Percentiles rank a stretch among this genome's conserved stretches.
Conservation (phyloP, 2,797 vertebrate species). For the Gadopsis marmoratus region DNA sequence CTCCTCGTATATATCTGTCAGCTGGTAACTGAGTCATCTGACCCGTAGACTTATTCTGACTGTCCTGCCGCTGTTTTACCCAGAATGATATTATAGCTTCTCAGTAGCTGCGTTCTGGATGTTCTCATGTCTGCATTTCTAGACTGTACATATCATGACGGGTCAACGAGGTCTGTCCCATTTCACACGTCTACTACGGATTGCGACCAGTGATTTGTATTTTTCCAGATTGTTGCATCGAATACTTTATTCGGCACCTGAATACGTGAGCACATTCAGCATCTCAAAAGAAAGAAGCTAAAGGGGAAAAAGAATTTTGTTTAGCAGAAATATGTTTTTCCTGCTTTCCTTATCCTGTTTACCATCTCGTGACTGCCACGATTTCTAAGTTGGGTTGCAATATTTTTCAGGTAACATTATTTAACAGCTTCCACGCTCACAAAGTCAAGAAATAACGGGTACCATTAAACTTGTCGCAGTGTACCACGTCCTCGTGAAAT, state of each 20-base stretch:
- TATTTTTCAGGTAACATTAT: not conserved
- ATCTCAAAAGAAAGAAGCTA: not conserved
- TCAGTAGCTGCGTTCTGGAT: not conserved
- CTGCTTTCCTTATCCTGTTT: not conserved
- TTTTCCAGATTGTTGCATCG: not conserved
- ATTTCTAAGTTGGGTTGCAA: not conserved
- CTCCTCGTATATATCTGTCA: constrained; percentile 12
- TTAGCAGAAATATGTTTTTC: not conserved
- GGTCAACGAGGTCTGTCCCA: not conserved
- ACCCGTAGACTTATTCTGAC: constrained; percentile 29
- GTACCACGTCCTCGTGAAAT: not conserved
- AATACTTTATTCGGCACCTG: not conserved
- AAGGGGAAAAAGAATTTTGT: not conserved
- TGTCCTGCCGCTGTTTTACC: constrained; percentile 19
- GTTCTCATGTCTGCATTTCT: not conserved
- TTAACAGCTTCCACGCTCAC: no score
- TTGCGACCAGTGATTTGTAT: not conserved
- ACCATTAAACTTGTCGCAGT: no score
- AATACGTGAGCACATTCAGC: not conserved
- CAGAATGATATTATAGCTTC: not conserved
- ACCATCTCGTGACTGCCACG: no score
- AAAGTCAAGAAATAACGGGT: no score
- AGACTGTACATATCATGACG: not conserved
- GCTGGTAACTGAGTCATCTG: constrained; percentile 49
- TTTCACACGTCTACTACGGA: not conserved